Conservation (phyloP, 1,140 invertebrate species). For the Euwallacea similis region DNA sequence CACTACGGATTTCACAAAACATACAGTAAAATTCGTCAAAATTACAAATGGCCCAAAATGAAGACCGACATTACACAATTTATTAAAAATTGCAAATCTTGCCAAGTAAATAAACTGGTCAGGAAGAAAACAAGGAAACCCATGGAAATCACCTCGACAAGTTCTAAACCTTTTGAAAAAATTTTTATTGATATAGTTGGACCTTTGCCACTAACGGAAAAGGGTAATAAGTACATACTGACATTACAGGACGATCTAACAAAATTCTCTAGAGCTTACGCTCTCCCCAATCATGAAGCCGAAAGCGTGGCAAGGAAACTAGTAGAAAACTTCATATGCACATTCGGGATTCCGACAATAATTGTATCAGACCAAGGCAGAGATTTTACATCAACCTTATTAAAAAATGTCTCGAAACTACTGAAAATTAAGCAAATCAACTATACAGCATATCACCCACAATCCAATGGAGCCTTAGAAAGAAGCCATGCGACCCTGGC, state of each 20-base stretch:
- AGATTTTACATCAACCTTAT: constrained; percentile 47
- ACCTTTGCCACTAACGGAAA: constrained; percentile 43
- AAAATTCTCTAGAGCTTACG: constrained; percentile 45
- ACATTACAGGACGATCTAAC: constrained; percentile 51
- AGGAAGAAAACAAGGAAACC: constrained; percentile 40
- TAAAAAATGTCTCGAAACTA: constrained; percentile 45
- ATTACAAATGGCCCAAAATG: constrained; percentile 45
- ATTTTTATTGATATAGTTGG: constrained; percentile 47
- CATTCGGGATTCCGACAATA: constrained; percentile 39
- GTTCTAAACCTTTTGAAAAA: constrained; percentile 41
- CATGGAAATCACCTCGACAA: constrained; percentile 49
- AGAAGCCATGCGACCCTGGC: constrained; percentile 47
- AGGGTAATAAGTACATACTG: constrained; percentile 44
- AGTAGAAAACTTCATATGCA: constrained; percentile 45
- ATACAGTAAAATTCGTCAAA: constrained; percentile 11
- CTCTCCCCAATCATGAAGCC: constrained; percentile 47
- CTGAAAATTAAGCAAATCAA: constrained; percentile 45
- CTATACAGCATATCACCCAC: constrained; percentile 44
- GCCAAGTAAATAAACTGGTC: constrained; percentile 50
- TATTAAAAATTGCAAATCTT: constrained; percentile 47
- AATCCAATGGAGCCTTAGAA: constrained; percentile 34
- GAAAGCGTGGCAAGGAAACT: constrained; percentile 46
- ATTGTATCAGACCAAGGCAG: constrained; percentile 47
- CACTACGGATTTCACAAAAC: constrained; percentile 6
- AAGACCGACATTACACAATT: constrained; percentile 45